Percentiles rank a stretch among this genome's conserved stretches.
Evolutionary conservation across 2,888 invertebrate species (phyloP).

Genomic region (Fragum fragum): DNA sequence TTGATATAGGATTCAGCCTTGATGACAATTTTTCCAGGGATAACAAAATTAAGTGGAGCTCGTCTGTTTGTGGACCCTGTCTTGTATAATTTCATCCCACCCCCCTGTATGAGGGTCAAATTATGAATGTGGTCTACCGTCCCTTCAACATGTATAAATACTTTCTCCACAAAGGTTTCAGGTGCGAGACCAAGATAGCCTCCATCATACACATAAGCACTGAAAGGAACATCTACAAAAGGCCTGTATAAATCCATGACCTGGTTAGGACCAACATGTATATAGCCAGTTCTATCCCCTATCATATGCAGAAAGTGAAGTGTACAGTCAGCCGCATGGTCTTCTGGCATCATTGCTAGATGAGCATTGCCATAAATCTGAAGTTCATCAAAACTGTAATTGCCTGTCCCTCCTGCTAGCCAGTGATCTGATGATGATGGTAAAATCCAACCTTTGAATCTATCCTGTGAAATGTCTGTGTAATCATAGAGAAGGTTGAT

Average conservation of each 20-base stretch:
- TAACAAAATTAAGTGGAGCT: constrained; percentile 66
- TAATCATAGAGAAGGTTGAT: constrained; percentile 69
- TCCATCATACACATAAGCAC: constrained; percentile 75
- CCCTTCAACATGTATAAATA: constrained; percentile 78
- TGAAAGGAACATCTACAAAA: constrained; percentile 79
- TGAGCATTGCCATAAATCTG: constrained; percentile 81
- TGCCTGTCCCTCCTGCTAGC: constrained; percentile 66
- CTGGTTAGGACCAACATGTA: constrained; percentile 79
- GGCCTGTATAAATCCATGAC: constrained; percentile 73
- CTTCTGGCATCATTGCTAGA: constrained; percentile 76
- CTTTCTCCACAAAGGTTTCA: constrained; percentile 74
- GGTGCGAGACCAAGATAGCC: constrained; percentile 80
- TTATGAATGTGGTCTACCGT: constrained; percentile 77
- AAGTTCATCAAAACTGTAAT: constrained; percentile 76
- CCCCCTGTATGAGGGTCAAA: constrained; percentile 78
- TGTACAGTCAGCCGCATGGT: constrained; percentile 65
- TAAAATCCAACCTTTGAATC: constrained; percentile 81
- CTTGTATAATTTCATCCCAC: constrained; percentile 71
- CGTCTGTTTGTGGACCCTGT: constrained; percentile 76
- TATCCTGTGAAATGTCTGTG: constrained; percentile 70
- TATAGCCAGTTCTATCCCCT: constrained; percentile 77
- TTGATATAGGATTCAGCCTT: constrained; percentile 77
- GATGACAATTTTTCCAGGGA: constrained; percentile 75
- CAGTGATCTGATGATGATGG: constrained; percentile 72
- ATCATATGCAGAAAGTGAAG: constrained; percentile 79